phyloP scores from a whole-genome alignment of 2,888 invertebrate species.

The Agonopterix arenella region DNA sequence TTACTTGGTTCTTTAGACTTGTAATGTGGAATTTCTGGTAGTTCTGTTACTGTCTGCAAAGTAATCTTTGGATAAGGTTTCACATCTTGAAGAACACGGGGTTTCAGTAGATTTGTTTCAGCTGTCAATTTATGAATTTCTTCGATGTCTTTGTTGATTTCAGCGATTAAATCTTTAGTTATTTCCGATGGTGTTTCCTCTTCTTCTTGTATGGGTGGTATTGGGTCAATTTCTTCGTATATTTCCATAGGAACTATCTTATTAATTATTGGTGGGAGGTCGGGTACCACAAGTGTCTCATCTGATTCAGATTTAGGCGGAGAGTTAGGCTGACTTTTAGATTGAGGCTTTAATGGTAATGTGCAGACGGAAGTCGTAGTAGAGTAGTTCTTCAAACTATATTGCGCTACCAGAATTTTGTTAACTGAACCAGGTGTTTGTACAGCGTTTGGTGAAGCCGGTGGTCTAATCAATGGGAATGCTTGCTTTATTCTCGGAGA shows the following conservation, averaged over 20 bases:
- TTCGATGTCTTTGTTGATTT: slow-evolving; percentile 70
- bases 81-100: slow-evolving; percentile 63
- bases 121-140: slow-evolving; percentile 69
- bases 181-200: slow-evolving; percentile 60
- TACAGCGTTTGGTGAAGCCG: slow-evolving; percentile 76
- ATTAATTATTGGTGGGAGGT: slow-evolving; percentile 40
- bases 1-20: slow-evolving; percentile 53
- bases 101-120: slow-evolving; percentile 58
- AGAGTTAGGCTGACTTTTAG: slow-evolving; percentile 68
- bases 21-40: slow-evolving; percentile 79
- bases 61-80: slow-evolving; percentile 77
- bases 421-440: slow-evolving; percentile 68
- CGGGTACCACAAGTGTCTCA: slow-evolving; percentile 41
- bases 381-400: slow-evolving; percentile 71
- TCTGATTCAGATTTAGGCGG: slow-evolving; percentile 67
- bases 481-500: slow-evolving; percentile 82
- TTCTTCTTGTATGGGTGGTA: slow-evolving; percentile 62
- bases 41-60: slow-evolving; percentile 77
- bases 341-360: slow-evolving; percentile 52
- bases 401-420: slow-evolving; percentile 77
- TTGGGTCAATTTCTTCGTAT: slow-evolving; percentile 59
- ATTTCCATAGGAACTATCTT: slow-evolving; percentile 51
- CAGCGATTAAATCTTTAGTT: slow-evolving; percentile 54
- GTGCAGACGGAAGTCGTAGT: slow-evolving; percentile 41
- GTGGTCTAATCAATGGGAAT: slow-evolving; percentile 78